Evolutionary conservation across 1,140 invertebrate genomes (phyloP).

Genomic region (Diorhabda elongata): DNA sequence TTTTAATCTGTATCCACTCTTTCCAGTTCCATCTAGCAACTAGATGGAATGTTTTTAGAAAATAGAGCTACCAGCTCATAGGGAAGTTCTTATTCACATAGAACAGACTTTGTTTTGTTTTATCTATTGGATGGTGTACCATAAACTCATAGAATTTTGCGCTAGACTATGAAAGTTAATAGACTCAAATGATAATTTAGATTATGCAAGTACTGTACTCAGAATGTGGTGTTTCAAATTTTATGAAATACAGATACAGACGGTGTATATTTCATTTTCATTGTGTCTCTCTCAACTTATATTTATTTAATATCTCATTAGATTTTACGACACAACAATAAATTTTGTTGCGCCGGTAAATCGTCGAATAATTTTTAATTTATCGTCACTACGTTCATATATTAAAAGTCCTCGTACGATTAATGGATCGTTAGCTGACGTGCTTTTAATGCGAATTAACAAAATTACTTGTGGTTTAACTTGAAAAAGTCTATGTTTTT

Average conservation of each 20-base stretch:
- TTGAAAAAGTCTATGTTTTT: too few species aligned
- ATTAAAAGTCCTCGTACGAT: background rate
- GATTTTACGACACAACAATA: slow-evolving; percentile 2
- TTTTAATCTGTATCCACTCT: too few species aligned
- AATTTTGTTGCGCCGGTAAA: background rate
- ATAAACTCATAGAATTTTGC: too few species aligned
- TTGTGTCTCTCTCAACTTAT: background rate
- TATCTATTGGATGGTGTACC: too few species aligned
- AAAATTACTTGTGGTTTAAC: background rate
- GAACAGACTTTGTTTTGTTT: too few species aligned
- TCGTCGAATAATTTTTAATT: background rate
- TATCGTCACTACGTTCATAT: background rate
- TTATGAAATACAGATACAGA: background rate
- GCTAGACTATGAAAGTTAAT: background rate
- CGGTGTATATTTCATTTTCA: background rate
- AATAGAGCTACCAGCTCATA: too few species aligned
- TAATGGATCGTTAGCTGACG: background rate
- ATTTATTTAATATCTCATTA: slow-evolving; percentile 3
- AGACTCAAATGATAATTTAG: background rate
- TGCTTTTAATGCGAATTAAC: background rate
- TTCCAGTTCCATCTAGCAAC: too few species aligned
- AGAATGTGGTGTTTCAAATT: background rate
- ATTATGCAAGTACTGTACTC: slow-evolving; percentile 2
- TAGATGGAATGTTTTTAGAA: too few species aligned
- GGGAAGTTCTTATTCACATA: too few species aligned